Evolutionary conservation across 2,888 invertebrate species (phyloP), one percentile per base, ranked within the genome.

Genomic region (Entomobrya multifasciata): DNA sequence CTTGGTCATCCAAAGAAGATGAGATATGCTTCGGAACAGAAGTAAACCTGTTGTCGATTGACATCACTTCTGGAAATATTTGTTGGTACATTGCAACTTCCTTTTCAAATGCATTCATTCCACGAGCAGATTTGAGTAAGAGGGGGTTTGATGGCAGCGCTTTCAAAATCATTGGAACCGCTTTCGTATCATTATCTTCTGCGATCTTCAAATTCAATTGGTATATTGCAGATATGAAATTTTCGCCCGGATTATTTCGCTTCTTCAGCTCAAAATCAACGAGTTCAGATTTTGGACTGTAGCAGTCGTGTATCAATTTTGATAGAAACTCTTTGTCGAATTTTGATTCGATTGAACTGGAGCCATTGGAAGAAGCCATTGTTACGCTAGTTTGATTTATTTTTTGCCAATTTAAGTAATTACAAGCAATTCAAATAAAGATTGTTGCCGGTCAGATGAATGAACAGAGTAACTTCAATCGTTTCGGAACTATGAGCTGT

Each of bases 21-120:
- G 25, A n/a, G 8, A 62, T 5, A 41, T 10, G n/a, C 30, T 44
- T 62, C 1, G 62, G 78, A 44, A 78, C 17, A 0, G 78, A 78
- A 0, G 11, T 62, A 27, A 30, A 62, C 17, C 27, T 2, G 10
- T 27, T 13, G 27, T 49, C 49, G 20, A 57, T 25, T 25, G 57
- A 22, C 25, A 57, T 13, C 62, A 78, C 25, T 2, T 47, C 27
- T 0, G 78, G 78, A 27, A 78, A 78, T 20, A 62, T 62, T n/a
- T 13, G 5, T 27, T 78, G 11, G 27, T 47, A 78, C 78, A 78
- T 65, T 4, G 15, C 15, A 27, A 47, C 57, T 17, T 78, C 78
- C 62, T 65, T 78, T 49, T 78, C 78, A 17, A 78, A 78, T 10
- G 78, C 62, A 62, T 62, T 62, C 27, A 78, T 25, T 15, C 44